A percentile compares a stretch with the other conserved stretches of the same genome.
phyloP scores from a whole-genome alignment of 64 coral and sea anemone genomes.

The Montipora capricornis region DNA sequence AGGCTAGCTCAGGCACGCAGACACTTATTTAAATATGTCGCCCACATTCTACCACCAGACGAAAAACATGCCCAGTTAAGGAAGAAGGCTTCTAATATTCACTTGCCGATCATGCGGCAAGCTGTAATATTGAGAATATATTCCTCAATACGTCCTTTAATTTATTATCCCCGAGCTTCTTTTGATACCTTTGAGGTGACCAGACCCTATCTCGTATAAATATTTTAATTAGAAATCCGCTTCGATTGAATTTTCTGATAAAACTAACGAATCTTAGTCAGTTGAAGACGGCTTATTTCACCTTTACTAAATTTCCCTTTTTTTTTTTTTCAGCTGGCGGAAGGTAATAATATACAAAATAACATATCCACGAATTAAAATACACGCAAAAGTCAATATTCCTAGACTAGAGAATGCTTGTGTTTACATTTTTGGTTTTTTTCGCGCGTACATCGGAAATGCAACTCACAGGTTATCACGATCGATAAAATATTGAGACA shows the following conservation, averaged over 20 bases:
- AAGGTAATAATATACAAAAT: no score
- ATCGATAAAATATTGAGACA: background rate
- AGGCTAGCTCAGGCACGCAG: slow-evolving; percentile 24
- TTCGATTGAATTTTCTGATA: background rate
- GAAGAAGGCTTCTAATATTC: background rate
- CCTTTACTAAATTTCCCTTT: no score
- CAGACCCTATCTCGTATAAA: background rate
- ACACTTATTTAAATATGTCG: background rate
- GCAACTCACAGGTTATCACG: background rate
- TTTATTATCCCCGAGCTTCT: background rate
- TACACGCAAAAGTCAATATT: no score
- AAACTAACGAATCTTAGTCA: background rate
- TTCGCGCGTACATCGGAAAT: background rate
- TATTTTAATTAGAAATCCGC: slow-evolving; percentile 4
- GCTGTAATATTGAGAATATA: background rate
- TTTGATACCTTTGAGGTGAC: background rate
- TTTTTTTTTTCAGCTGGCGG: no score
- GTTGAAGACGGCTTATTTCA: no score
- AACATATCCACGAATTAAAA: no score
- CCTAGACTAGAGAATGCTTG: no score
- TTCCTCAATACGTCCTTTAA: background rate
- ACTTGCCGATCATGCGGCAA: background rate
- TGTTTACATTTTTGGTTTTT: no score
- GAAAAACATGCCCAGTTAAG: background rate
- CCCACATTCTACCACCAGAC: background rate